Base-by-base conservation (phyloP, 2,113 vertebrate genomes). In the Chloropsis cyanopogon region DNA sequence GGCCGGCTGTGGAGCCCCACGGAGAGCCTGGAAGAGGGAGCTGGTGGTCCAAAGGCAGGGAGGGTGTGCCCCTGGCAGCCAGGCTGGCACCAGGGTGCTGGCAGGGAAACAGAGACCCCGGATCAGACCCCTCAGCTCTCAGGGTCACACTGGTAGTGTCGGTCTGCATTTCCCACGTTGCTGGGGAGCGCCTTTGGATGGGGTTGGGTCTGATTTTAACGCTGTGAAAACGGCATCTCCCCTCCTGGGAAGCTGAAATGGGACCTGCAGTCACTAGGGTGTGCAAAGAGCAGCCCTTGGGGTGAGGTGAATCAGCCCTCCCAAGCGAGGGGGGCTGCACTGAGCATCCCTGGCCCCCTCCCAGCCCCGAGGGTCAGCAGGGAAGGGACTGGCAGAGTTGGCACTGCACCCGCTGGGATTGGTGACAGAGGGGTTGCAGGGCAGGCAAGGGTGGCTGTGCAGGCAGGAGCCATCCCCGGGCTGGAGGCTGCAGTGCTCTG, bases 401-500 rank as follows among this genome's bases (percentile, higher is more conserved):
- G 60, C n/a, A 9, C 11, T 14, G 2, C 22, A 16, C 9, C 10
- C 1, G 23, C 2, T 19, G 56, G 57, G 26, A 9, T 17, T 28
- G 63, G 9, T 26, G 41, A 4, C 25, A 8, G 60, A 21, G 61
- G 4, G 50, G 6, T 3, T 57, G 35, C 0, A 63, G 65, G 31
- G 53, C 78, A 75, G 69, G 65, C 37, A 16, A 68, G 73, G 44
- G 69, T 33, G 69, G 47, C 78, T 76, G 75, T 6, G 84, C 12
- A 6, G 64, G 80, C 91, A 73, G 77, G 11, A 44, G 25, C 59
- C 33, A 18, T 4, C 90, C 42, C 64, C 0, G 24, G 88, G 76
- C 92, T 86, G 82, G 63, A 83, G 54, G 85, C 90, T 91, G 92
- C 82, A 72, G 81, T 12, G 78, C 61, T 82, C 90, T 95, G 90